Base-by-base conservation (phyloP, 2,113 vertebrate genomes). In the Stercorarius parasiticus region DNA sequence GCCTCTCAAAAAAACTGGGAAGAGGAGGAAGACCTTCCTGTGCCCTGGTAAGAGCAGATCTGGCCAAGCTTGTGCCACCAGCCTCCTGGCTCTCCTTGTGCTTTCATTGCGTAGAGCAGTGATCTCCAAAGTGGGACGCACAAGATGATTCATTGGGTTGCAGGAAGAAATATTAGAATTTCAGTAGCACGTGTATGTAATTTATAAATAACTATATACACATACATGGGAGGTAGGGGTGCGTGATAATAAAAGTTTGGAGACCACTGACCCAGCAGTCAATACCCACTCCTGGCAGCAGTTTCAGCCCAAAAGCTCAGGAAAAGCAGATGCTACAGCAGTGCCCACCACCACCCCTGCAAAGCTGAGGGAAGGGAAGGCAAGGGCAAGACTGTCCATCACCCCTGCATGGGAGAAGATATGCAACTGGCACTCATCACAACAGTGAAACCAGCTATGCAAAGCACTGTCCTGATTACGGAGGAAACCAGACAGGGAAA, bases 101-200 rank as follows among this genome's bases (percentile, higher is more conserved):
- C 53, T 61, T 58, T 40, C 29, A 9, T 36, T 3, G 0, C 25
- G 13, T 13, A 10, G 25, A 56, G 27, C 20, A 49, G 27, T 0
- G 16, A 59, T 45, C 29, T 64, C 53, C 64, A 32, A 45, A 71
- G 55, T 2, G 15, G 42, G 13, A 30, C 32, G 36, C 1, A 2
- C 1, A 8, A 81, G 82, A 13, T 19, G n/a, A 43, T 22, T 71
- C 56, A 4, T 4, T 45, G 61, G 12, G 19, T 25, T 56, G 36
- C 53, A 84, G 40, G 30, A 84, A 40, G 58, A 67, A 49, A 38
- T 19, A 13, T 5, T 11, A 8, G 43, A 18, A 45, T 32, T 52
- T 82, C 52, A 40, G 53, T 3, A 32, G 26, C 22, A 16, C 1
- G 0, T 8, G 6, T 8, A 1, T 32, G 5, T 19, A 2, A 45